A percentile compares a stretch with the other conserved stretches of the same genome.
phyloP scores from a whole-genome alignment of 1,140 invertebrate genomes.

The Bradysia coprophila region DNA sequence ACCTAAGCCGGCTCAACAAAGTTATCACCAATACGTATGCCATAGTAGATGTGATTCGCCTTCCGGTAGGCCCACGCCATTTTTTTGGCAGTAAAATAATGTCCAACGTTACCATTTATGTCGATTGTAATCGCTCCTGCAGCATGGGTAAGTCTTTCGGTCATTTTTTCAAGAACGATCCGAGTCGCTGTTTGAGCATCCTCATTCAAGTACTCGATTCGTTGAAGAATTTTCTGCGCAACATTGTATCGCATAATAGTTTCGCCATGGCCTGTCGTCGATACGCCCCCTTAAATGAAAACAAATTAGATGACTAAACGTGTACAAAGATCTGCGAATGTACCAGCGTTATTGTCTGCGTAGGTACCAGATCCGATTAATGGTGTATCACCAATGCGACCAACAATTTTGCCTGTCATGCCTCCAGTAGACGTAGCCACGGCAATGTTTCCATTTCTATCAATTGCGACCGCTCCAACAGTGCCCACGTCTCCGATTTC shows the following conservation, averaged over 20 bases:
- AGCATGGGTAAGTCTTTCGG: constrained; percentile 39
- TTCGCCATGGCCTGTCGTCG: constrained; percentile 58
- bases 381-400: constrained; percentile 58
- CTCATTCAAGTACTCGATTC: constrained; percentile 38
- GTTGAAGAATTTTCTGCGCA: constrained; percentile 44
- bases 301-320: too few relatives aligned
- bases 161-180: constrained; percentile 41
- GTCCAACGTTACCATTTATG: constrained; percentile 43
- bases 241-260: constrained; percentile 53
- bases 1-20: constrained; percentile 1
- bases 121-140: constrained; percentile 60
- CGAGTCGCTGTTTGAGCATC: constrained; percentile 37
- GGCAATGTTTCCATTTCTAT: constrained; percentile 43
- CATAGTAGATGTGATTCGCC: constrained; percentile 36
- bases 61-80: constrained; percentile 66
- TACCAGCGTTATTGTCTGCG: constrained; percentile 36
- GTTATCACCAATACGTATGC: constrained; percentile 32
- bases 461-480: constrained; percentile 68
- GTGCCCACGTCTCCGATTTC: constrained; percentile 49
- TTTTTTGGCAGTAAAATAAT: constrained; percentile 45
- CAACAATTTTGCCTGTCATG: constrained; percentile 52
- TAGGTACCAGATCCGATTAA: constrained; percentile 44
- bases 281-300: too few relatives aligned
- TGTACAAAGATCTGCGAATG: too few relatives aligned
- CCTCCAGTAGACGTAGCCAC: constrained; percentile 72